Evolutionary conservation across 2,113 vertebrate genomes (phyloP).

Genomic region (Sinocyclocheilus anophthalmus): DNA sequence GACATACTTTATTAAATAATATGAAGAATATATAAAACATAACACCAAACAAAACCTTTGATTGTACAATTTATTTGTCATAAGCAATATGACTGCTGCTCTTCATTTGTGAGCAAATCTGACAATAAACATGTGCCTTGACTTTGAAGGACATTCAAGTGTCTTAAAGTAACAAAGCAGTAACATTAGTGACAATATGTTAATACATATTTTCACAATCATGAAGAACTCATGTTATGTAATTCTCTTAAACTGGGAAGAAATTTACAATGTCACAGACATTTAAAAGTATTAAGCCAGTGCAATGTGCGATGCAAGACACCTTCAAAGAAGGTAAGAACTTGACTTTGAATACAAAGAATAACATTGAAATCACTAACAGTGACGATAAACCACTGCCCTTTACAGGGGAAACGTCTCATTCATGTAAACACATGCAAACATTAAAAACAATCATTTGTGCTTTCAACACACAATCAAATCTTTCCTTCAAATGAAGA

Average conservation of each 20-base stretch:
- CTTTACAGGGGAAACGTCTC: neutral
- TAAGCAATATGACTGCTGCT: conserved; percentile 10
- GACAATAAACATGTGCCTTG: neutral
- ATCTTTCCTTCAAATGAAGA: conserved; percentile 17
- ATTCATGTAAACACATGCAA: conserved; percentile 16
- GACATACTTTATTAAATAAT: neutral
- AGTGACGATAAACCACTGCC: neutral
- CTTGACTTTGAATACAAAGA: neutral
- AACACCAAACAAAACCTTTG: neutral
- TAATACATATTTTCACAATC: conserved; percentile 10
- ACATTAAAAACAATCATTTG: conserved; percentile 5
- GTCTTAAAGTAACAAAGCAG: conserved; percentile 25
- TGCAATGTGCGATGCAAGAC: neutral
- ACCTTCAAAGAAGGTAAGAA: neutral
- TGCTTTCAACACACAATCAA: neutral
- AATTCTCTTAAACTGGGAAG: neutral
- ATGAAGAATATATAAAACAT: neutral
- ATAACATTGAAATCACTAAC: neutral
- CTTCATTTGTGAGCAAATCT: neutral
- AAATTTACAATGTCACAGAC: conserved; percentile 28
- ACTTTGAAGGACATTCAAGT: neutral
- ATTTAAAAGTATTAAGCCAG: conserved; percentile 12
- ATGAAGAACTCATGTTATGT: neutral
- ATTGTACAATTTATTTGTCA: conserved; percentile 41
- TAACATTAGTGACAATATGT: neutral